Conservation (phyloP, 2,113 vertebrate species). For the Empidonax alnorum region DNA sequence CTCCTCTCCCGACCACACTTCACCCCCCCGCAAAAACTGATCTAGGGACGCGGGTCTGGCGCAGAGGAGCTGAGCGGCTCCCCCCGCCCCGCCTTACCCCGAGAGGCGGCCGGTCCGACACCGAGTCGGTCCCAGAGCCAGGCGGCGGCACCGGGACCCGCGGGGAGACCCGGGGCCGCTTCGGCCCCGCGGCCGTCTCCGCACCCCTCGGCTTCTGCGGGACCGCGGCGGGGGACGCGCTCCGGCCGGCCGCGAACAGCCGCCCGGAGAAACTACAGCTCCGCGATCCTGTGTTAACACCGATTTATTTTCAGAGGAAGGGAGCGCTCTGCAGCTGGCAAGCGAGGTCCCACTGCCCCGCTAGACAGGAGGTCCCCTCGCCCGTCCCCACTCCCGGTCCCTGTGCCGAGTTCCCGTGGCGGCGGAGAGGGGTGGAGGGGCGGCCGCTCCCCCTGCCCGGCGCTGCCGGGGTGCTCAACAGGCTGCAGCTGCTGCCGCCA, state of each 20-base stretch:
- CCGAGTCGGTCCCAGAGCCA: no score
- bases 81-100: not conserved
- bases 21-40: not conserved
- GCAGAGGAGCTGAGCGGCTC: not conserved
- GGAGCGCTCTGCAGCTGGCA: not conserved
- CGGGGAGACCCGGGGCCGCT: not conserved
- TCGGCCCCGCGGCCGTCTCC: not conserved
- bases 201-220: not conserved
- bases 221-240: not conserved
- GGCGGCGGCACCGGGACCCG: not conserved
- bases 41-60: not conserved
- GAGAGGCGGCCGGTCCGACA: not conserved
- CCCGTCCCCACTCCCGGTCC: not conserved
- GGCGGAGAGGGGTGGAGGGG: not conserved
- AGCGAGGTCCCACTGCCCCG: not conserved
- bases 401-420: not conserved
- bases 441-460: not conserved
- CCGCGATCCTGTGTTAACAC: fast-evolving
- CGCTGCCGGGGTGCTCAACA: not conserved
- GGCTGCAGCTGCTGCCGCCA: not conserved
- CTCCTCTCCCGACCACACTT: not conserved
- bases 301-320: not conserved
- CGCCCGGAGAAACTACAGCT: not conserved
- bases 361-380: not conserved
- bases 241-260: not conserved